phyloP scores from a whole-genome alignment of 2,113 vertebrate genomes.

The Tringa solitaria region DNA sequence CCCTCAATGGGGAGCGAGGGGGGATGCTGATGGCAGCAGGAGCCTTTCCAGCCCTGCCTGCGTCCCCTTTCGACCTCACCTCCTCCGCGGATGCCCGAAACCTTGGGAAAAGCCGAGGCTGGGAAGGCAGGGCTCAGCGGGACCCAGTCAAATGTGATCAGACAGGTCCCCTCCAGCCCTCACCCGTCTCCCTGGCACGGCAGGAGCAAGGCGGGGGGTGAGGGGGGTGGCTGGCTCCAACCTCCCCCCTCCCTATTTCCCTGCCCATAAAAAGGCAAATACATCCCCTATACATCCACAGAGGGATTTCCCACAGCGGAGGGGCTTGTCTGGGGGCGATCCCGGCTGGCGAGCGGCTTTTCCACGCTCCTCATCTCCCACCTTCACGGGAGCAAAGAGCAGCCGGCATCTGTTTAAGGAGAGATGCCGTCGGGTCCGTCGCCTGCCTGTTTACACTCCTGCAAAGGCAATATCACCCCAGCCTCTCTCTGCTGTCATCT shows the following conservation, averaged over 20 bases:
- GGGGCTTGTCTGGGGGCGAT: neutral
- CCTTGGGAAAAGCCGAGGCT: neutral
- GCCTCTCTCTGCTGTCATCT: neutral
- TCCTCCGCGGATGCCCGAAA: neutral
- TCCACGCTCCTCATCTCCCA: neutral
- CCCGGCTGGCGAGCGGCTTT: neutral
- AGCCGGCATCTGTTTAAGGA: neutral
- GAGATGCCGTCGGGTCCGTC: neutral
- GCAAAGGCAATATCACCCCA: neutral
- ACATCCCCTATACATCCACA: neutral
- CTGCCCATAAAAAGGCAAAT: neutral
- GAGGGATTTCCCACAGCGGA: neutral
- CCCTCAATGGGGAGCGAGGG: fast-evolving
- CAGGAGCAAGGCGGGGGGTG: neutral
- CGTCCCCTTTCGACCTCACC: neutral
- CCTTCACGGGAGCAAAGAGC: neutral
- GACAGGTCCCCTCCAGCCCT: conserved; percentile 17
- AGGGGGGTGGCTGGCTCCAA: neutral
- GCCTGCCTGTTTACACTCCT: neutral
- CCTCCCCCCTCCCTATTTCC: neutral
- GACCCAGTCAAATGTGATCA: neutral
- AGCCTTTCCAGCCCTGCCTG: neutral
- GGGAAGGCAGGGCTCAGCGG: neutral
- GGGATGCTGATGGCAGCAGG: neutral
- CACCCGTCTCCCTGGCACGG: neutral